A percentile compares a stretch with the other conserved stretches of the same genome.
These are phyloP conservation scores for Hephaestus fuliginosus DNA, from an alignment of 2,797 vertebrate genomes.

Conservation along the genomic window DNA sequence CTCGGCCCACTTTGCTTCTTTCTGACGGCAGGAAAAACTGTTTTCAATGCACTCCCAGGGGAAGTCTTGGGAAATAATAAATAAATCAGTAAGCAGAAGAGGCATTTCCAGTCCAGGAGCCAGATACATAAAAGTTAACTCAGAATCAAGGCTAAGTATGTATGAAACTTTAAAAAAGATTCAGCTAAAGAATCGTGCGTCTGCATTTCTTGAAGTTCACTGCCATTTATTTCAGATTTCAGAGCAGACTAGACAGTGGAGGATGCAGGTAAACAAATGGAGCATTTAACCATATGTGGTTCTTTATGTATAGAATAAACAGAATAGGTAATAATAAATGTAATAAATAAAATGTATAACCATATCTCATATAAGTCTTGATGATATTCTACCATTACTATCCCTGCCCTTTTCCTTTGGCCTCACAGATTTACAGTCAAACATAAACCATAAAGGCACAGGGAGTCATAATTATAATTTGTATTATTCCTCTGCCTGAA, in stretches of 20 bases:
- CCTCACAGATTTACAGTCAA: not conserved
- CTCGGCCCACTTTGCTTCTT: slow-evolving; percentile 69
- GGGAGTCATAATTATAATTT: slow-evolving; percentile 32
- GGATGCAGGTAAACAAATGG: slow-evolving; percentile 25
- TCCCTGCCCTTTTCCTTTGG: slow-evolving; percentile 1
- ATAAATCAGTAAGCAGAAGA: slow-evolving; percentile 81
- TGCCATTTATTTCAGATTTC: slow-evolving; percentile 38
- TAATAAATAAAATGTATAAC: slow-evolving; percentile 18
- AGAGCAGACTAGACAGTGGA: slow-evolving; percentile 15
- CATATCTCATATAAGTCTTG: not conserved
- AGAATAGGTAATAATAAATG: not conserved
- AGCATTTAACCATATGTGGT: slow-evolving; percentile 16
- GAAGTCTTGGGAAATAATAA: slow-evolving; percentile 77
- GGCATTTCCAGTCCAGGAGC: slow-evolving; percentile 75
- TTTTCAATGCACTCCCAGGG: slow-evolving; percentile 70
- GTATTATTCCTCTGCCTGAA: slow-evolving; percentile 23
- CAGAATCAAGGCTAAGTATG: slow-evolving; percentile 68
- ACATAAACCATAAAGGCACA: slow-evolving; percentile 3
- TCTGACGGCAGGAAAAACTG: slow-evolving; percentile 72
- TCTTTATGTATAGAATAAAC: slow-evolving; percentile 17
- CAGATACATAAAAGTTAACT: slow-evolving; percentile 75
- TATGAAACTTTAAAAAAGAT: slow-evolving; percentile 64
- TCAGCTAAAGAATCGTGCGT: slow-evolving; percentile 37
- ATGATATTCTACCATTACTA: not conserved
- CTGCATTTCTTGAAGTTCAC: slow-evolving; percentile 42